Evolutionary conservation across 2,888 invertebrate species (phyloP).

Genomic region (Coelinius sp.): DNA sequence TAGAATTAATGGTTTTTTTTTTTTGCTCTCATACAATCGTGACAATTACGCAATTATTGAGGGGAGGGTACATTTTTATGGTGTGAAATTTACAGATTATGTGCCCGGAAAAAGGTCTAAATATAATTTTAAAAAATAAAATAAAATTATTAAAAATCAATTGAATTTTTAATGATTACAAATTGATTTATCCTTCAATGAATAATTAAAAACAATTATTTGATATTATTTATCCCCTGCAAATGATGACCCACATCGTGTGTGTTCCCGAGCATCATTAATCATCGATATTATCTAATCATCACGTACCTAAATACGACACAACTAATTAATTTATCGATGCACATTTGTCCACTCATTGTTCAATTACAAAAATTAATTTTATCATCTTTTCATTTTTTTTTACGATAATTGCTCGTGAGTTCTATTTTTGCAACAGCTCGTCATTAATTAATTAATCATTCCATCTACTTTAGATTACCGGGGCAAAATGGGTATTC

Average conservation of each 20-base stretch:
- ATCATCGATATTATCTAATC: conserved; percentile 15
- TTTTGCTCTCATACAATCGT: conserved; percentile 22
- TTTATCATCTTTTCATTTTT: not conserved
- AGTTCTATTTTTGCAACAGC: not conserved
- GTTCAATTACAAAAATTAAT: not conserved
- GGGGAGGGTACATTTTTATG: conserved; percentile 43
- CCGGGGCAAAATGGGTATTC: too few species aligned
- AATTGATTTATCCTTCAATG: too few species aligned
- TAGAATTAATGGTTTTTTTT: conserved; percentile 61
- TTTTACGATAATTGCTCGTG: not conserved
- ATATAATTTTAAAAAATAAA: too few species aligned
- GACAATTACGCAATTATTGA: conserved; percentile 52
- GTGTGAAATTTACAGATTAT: conserved; percentile 14
- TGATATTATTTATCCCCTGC: too few species aligned
- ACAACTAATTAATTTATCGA: conserved; percentile 8
- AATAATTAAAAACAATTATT: too few species aligned
- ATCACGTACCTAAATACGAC: conserved; percentile 3
- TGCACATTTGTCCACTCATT: conserved; percentile 12
- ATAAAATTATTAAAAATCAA: too few species aligned
- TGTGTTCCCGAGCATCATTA: conserved; percentile 1
- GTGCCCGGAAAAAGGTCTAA: too few species aligned
- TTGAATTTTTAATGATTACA: too few species aligned
- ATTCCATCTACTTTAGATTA: too few species aligned
- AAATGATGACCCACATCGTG: too few species aligned
- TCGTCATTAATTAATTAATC: not conserved